Base-by-base conservation (phyloP, 2,888 invertebrate species). In the Aphidoletes aphidimyza region DNA sequence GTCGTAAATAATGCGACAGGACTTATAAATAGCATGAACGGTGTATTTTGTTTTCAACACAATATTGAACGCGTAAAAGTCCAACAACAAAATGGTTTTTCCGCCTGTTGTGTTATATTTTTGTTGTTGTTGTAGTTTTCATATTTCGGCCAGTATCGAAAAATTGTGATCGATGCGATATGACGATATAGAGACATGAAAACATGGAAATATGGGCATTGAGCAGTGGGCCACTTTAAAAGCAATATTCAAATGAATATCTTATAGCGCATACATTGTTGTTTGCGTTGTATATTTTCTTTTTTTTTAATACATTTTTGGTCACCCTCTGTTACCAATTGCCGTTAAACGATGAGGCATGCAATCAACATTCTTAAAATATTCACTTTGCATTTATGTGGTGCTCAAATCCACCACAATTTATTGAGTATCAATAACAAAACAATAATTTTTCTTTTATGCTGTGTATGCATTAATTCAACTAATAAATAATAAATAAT, bases 41-140 rank as follows among this genome's bases (percentile, higher is more conserved):
- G 69, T 34, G 69, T 69, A 69, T 69, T 69, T 69, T 69, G 69
- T 69, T 69, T 69, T 69, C 69, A 69, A 34, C 69, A 69, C 69
- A 69, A 30, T 22, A 22, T 22, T n/a, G 54, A 54, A 8, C n/a
- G 22, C 22, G 26, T 69, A 11, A 30, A 69, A 1, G 14, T 14
- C 0, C 30, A 30, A 30, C 14, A 14, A 54, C 54, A 54, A n/a
- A 22, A 54, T 47, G 47, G 17, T 14, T 2, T 39, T 39, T 39
- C 6, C 5, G 11, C 42, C 8, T 42, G 6, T 9, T 11, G 42
- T 42, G 11, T 9, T 11, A 11, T 42, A 11, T 42, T 42, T 42
- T 42, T 42, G 6, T 11, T 42, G 8, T 42, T 11, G 42, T 11
- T 42, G 42, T 11, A 9, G 42, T 11, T 42, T 6, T 42, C 11